These are phyloP conservation scores for Coreoperca whiteheadi DNA, from an alignment of 2,113 vertebrate genomes.

Conservation along the genomic window DNA sequence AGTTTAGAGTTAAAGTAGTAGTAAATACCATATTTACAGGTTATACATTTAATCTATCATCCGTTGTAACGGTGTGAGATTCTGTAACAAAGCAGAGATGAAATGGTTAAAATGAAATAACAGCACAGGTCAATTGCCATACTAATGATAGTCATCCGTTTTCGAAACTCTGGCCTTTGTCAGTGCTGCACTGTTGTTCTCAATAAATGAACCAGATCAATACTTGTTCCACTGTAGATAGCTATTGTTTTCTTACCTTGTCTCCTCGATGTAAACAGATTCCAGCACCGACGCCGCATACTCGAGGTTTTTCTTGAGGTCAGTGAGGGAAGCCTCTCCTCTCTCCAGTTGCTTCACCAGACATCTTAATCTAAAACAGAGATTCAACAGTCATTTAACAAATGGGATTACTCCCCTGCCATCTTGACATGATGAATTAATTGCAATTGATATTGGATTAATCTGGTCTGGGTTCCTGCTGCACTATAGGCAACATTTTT, in stretches of 20 bases:
- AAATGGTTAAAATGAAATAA: conserved; percentile 2
- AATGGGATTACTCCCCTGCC: conserved; percentile 56
- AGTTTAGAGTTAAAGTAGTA: neutral
- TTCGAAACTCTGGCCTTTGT: conserved; percentile 15
- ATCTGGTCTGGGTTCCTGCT: conserved; percentile 26
- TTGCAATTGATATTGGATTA: conserved; percentile 52
- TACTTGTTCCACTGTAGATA: neutral
- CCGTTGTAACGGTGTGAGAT: neutral
- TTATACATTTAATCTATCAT: neutral
- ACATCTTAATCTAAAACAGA: conserved; percentile 89
- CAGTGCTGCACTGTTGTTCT: conserved; percentile 5
- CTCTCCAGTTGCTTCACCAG: conserved; percentile 97
- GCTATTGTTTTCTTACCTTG: conserved; percentile 84
- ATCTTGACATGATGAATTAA: conserved; percentile 57
- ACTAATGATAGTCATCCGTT: conserved; percentile 30
- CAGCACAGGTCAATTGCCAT: neutral
- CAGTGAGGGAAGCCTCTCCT: conserved; percentile 94
- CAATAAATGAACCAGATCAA: conserved; percentile 25
- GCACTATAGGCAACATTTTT: neutral
- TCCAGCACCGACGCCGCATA: conserved; percentile 96
- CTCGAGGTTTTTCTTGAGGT: conserved; percentile 98
- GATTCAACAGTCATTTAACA: conserved; percentile 63
- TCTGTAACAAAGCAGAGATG: neutral
- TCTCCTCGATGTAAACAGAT: conserved; percentile 97
- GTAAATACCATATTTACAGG: neutral